phyloP scores from a whole-genome alignment of 2,113 vertebrate genomes.

The Cyphomyrus discorhynchus region DNA sequence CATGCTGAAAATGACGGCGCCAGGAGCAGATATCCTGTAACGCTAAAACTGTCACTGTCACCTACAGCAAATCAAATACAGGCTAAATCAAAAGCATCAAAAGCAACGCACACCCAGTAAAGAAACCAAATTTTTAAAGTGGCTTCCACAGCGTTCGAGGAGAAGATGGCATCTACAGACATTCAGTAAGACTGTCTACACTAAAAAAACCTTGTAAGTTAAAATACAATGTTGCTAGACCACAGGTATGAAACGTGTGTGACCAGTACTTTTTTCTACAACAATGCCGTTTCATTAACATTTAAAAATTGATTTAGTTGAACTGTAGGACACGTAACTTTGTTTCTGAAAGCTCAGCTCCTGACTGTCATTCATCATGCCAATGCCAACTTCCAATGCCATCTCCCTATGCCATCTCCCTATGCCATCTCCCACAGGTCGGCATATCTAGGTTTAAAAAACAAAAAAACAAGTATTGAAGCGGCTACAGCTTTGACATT shows the following conservation, averaged over 20 bases:
- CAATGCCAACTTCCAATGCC: not conserved
- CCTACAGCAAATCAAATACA: not conserved
- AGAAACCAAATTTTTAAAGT: not conserved
- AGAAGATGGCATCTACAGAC: not conserved
- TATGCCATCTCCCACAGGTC: not conserved
- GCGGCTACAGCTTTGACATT: not conserved
- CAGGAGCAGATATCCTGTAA: constrained; percentile 28
- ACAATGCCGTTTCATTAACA: constrained; percentile 23
- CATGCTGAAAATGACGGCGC: constrained; percentile 32
- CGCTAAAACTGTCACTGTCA: not conserved
- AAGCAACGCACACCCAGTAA: not conserved
- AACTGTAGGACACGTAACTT: not conserved
- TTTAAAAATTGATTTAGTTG: constrained; percentile 34
- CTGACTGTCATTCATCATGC: not conserved
- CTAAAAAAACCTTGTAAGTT: not conserved
- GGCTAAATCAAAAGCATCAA: not conserved
- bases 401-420: not conserved
- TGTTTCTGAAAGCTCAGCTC: not conserved
- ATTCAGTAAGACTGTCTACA: not conserved
- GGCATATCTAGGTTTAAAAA: not conserved
- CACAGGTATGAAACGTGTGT: not conserved
- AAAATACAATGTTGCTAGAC: not conserved
- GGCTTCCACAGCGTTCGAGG: not conserved
- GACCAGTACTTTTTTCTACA: not conserved
- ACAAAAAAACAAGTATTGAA: not conserved